These are phyloP conservation scores for Bubo blakistoni DNA, from an alignment of 2,113 vertebrate genomes.

Conservation along the genomic window DNA sequence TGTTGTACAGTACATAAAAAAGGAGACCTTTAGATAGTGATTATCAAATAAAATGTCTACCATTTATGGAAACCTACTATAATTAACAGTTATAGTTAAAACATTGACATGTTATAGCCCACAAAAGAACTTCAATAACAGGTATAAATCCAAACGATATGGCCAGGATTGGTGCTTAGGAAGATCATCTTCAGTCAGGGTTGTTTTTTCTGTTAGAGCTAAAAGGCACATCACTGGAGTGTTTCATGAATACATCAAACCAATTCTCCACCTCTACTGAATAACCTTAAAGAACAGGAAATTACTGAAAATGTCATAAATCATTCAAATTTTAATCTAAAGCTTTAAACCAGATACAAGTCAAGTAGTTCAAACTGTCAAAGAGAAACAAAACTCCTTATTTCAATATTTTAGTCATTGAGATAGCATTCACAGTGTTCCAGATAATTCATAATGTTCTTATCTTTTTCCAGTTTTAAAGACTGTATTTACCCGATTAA, in stretches of 20 bases:
- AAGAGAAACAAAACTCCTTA: not conserved
- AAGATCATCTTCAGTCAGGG: not conserved
- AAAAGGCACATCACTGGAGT: not conserved
- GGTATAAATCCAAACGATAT: not conserved
- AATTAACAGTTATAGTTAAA: not conserved
- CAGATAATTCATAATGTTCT: not conserved
- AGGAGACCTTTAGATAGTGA: not conserved
- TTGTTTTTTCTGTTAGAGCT: not conserved
- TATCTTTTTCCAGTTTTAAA: not conserved
- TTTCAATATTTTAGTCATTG: not conserved
- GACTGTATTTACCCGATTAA: not conserved
- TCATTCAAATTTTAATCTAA: not conserved
- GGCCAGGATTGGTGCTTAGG: not conserved
- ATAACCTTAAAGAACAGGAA: not conserved
- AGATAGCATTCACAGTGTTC: not conserved
- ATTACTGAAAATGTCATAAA: not conserved
- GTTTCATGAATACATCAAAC: not conserved
- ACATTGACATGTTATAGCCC: not conserved
- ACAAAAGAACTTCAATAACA: not conserved
- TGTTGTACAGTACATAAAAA: not conserved
- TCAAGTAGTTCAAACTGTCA: not conserved
- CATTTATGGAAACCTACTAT: not conserved
- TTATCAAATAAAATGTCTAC: not conserved
- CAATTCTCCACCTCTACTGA: not conserved
- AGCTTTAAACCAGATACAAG: not conserved